phyloP scores from a whole-genome alignment of 1,140 invertebrate genomes.

The Papilio polytes region DNA sequence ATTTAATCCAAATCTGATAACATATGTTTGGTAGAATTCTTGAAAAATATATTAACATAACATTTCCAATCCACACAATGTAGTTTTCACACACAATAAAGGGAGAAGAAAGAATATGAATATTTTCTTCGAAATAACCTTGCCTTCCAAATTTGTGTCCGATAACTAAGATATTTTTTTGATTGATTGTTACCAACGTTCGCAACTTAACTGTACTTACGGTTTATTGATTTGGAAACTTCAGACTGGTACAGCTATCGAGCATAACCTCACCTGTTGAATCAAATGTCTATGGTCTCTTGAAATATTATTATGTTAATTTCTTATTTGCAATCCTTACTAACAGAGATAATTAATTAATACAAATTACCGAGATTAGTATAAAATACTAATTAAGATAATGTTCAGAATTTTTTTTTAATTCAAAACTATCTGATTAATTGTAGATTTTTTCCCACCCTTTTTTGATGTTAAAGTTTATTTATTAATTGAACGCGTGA shows the following conservation, averaged over 20 bases:
- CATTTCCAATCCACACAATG: no score
- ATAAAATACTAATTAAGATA: background rate
- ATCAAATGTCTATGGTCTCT: background rate
- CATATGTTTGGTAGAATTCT: no score
- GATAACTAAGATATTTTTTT: no score
- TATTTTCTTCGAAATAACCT: no score
- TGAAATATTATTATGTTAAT: background rate
- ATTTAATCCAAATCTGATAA: no score
- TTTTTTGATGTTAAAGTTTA: background rate
- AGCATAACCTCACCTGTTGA: background rate
- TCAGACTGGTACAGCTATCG: background rate
- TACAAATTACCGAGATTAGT: background rate
- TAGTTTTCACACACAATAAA: no score
- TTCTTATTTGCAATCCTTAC: background rate
- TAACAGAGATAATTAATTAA: background rate
- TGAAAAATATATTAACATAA: no score
- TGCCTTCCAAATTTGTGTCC: no score
- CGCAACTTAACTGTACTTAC: background rate
- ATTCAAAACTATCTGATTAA: background rate
- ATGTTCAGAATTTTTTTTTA: background rate
- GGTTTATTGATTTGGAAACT: slow-evolving; percentile 1
- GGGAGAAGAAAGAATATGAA: no score
- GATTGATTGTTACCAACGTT: no score
- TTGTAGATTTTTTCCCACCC: background rate
- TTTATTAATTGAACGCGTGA: background rate